Conservation (phyloP, 1,140 invertebrate species). For the Solen grandis region DNA sequence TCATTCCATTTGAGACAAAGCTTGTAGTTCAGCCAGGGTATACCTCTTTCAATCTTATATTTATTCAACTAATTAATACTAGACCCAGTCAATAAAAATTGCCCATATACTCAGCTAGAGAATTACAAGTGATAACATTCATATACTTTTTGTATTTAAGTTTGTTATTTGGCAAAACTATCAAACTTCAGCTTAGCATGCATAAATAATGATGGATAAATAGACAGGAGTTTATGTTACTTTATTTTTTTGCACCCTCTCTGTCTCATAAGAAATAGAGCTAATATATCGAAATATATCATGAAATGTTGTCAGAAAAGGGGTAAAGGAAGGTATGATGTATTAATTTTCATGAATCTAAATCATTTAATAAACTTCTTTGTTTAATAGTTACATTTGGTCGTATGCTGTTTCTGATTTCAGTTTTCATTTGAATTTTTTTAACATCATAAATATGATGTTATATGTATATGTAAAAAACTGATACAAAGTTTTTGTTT, state of each 20-base stretch:
- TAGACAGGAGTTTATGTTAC: no score
- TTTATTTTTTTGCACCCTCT: no score
- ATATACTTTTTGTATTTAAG: not conserved
- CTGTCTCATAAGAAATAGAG: no score
- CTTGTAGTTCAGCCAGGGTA: not conserved
- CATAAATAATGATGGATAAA: no score
- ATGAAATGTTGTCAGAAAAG: not conserved
- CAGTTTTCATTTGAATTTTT: not conserved
- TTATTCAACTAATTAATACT: no score
- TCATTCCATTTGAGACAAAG: not conserved
- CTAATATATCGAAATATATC: no score
- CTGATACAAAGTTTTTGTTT: slow-evolving; percentile 78
- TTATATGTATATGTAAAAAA: slow-evolving; percentile 61
- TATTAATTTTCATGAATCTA: not conserved
- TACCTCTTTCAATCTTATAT: not conserved
- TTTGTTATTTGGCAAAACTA: not conserved
- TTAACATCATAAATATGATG: not conserved
- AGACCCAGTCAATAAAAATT: no score
- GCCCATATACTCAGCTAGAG: not conserved
- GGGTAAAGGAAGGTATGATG: not conserved
- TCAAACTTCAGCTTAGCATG: no score
- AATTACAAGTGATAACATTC: not conserved
- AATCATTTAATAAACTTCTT: not conserved
- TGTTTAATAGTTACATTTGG: not conserved
- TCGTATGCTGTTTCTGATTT: not conserved